phyloP scores from a whole-genome alignment of 2,888 invertebrate genomes.

The Lepidochitona cinerea region DNA sequence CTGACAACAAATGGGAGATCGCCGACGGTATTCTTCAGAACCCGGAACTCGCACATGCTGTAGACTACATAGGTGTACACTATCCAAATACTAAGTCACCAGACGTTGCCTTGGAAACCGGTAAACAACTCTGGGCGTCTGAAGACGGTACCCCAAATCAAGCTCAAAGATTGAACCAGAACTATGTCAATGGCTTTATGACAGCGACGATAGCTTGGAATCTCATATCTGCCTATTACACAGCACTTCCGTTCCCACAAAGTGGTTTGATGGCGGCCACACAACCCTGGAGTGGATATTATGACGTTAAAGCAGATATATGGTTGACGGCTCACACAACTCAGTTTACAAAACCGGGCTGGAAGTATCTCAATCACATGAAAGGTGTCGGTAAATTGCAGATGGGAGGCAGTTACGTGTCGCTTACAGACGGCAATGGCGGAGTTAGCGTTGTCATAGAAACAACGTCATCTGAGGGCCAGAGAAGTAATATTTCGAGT shows the following conservation, averaged over 20 bases:
- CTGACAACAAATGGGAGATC: slow-evolving; percentile 47
- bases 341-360: slow-evolving; percentile 58
- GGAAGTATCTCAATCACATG: slow-evolving; percentile 55
- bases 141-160: slow-evolving; percentile 72
- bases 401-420: slow-evolving; percentile 68
- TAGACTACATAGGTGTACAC: slow-evolving; percentile 60
- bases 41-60: slow-evolving; percentile 32
- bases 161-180: slow-evolving; percentile 70
- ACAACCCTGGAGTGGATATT: slow-evolving; percentile 57
- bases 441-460: slow-evolving; percentile 70
- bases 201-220: slow-evolving; percentile 66
- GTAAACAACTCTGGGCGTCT: slow-evolving; percentile 69
- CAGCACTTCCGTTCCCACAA: slow-evolving; percentile 37
- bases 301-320: slow-evolving; percentile 46
- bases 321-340: slow-evolving; percentile 63
- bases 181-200: slow-evolving; percentile 70
- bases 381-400: slow-evolving; percentile 61
- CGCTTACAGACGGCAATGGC: slow-evolving; percentile 60
- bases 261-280: slow-evolving; percentile 54
- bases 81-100: slow-evolving; percentile 60
- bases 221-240: slow-evolving; percentile 52
- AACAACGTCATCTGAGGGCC: slow-evolving; percentile 68
- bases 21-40: slow-evolving; percentile 37
- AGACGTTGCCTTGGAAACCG: slow-evolving; percentile 44
- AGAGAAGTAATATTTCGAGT: slow-evolving; percentile 60